These are phyloP conservation scores for Apteryx mantelli DNA, from an alignment of 2,113 vertebrate species.

Conservation along the genomic window DNA sequence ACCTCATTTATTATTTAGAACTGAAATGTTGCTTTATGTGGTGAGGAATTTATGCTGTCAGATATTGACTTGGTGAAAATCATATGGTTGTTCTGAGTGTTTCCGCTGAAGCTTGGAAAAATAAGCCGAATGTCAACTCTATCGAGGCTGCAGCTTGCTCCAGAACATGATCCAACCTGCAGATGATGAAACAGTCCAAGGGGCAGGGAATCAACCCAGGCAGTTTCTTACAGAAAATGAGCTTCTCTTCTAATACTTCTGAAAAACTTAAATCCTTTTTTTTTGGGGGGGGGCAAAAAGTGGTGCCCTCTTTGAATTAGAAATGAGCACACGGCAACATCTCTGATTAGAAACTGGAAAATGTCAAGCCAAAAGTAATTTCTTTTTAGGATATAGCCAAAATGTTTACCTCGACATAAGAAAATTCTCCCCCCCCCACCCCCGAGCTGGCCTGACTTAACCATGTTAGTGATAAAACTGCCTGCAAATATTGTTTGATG, in stretches of 20 bases:
- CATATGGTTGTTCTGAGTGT: background rate
- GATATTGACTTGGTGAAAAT: slow-evolving; percentile 2
- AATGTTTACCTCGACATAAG: fast-evolving
- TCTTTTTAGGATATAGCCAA: background rate
- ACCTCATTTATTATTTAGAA: slow-evolving; percentile 57
- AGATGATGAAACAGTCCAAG: background rate
- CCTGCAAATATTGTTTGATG: fast-evolving
- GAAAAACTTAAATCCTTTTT: background rate
- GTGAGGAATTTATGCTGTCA: slow-evolving; percentile 1
- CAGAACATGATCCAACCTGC: fast-evolving
- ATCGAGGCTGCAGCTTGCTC: background rate
- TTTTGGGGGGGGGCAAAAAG: background rate
- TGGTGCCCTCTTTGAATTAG: background rate
- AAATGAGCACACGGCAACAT: background rate
- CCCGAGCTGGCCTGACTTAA: background rate
- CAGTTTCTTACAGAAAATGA: background rate
- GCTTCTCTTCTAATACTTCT: background rate
- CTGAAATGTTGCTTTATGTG: background rate
- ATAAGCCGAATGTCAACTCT: background rate
- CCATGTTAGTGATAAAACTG: fast-evolving
- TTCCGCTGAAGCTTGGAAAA: background rate
- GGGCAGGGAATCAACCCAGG: background rate
- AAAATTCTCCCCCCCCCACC: background rate
- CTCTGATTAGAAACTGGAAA: background rate
- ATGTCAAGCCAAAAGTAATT: background rate